phyloP scores from a whole-genome alignment of 1,140 invertebrate species.

The Trichoplusia ni region DNA sequence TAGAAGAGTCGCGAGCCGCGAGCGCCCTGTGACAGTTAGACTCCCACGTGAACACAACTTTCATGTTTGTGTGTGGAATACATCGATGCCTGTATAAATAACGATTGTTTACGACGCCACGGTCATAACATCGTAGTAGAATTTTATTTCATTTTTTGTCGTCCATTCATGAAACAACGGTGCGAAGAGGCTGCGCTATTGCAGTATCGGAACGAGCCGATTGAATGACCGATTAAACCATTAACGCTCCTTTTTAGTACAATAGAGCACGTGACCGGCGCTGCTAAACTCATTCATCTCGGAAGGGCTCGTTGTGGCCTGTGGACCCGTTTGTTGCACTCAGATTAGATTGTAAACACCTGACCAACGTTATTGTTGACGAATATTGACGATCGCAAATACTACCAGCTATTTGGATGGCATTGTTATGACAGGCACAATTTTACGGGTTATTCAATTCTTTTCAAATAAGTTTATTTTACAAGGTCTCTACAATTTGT shows the following conservation, averaged over 20 bases:
- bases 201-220: slow-evolving; percentile 61
- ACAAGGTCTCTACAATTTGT: not conserved
- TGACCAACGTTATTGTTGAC: not conserved
- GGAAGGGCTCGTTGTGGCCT: slow-evolving; percentile 45
- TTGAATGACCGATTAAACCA: slow-evolving; percentile 69
- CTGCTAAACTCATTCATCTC: slow-evolving; percentile 63
- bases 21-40: slow-evolving; percentile 16
- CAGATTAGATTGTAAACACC: slow-evolving; percentile 12
- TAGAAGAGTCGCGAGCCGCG: not conserved
- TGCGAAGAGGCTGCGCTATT: slow-evolving; percentile 64
- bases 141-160: slow-evolving; percentile 49
- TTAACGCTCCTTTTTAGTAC: slow-evolving; percentile 65
- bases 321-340: slow-evolving; percentile 10
- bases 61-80: slow-evolving; percentile 16
- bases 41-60: slow-evolving; percentile 1
- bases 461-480: not conserved
- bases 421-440: too few species aligned
- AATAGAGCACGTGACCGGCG: slow-evolving; percentile 67
- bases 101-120: slow-evolving; percentile 32
- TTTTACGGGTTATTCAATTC: too few species aligned
- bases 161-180: slow-evolving; percentile 68
- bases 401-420: too few species aligned
- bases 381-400: not conserved
- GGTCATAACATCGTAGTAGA: slow-evolving; percentile 47
- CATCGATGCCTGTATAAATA: slow-evolving; percentile 29